A percentile compares a stretch with the other conserved stretches of the same genome.
Conservation (phyloP, 2,888 invertebrate species). For the Cosmopolites sordidus region DNA sequence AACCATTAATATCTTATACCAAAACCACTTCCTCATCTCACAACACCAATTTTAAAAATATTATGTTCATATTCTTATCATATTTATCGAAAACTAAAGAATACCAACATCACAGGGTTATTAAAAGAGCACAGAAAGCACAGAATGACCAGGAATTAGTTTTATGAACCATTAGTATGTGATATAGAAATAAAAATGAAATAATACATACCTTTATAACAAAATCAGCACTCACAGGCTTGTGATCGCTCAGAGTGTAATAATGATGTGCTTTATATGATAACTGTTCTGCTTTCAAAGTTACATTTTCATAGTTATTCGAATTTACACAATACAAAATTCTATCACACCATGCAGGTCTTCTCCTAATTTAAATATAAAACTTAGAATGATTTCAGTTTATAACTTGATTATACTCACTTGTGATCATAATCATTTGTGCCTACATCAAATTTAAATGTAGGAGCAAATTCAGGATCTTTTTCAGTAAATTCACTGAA, state of each 20-base stretch:
- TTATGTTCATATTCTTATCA: no score
- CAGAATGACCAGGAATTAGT: no score
- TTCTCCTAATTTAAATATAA: no score
- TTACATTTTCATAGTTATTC: slow-evolving; percentile 77
- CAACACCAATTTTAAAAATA: no score
- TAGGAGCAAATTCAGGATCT: slow-evolving; percentile 75
- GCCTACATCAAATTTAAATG: slow-evolving; percentile 78
- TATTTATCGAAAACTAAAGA: no score
- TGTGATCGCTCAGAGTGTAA: slow-evolving; percentile 86
- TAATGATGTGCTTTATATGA: slow-evolving; percentile 73
- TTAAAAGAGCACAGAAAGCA: no score
- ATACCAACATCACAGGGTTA: no score
- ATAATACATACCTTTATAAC: slow-evolving; percentile 63
- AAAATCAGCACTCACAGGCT: slow-evolving; percentile 83
- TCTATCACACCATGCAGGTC: slow-evolving; percentile 94
- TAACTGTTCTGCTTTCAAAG: slow-evolving; percentile 67
- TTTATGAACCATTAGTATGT: no score
- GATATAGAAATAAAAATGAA: neutral
- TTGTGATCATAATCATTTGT: slow-evolving; percentile 74
- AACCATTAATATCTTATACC: no score
- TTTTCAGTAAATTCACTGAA: slow-evolving; percentile 77
- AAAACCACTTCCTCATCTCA: no score
- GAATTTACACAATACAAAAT: slow-evolving; percentile 81
- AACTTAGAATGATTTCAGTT: no score
- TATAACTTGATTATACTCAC: no score